Percentiles rank a stretch among this genome's conserved stretches.
phyloP scores from a whole-genome alignment of 2,888 invertebrate genomes.

The Scaptomyza polygonia region DNA sequence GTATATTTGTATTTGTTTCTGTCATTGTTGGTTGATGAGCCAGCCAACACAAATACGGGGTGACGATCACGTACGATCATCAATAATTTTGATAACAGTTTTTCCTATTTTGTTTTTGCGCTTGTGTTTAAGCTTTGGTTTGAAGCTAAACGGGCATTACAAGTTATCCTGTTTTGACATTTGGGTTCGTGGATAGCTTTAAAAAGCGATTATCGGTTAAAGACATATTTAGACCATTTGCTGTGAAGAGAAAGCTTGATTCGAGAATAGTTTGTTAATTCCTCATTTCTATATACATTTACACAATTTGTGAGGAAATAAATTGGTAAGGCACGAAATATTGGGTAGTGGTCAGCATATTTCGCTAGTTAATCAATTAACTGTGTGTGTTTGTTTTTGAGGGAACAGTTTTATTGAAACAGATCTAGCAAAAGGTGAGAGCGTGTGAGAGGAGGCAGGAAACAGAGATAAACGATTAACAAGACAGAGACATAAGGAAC shows the following conservation, averaged over 20 bases:
- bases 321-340: conserved; percentile 43
- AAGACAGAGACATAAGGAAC: conserved; percentile 62
- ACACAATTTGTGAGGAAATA: conserved; percentile 52
- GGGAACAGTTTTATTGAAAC: conserved; percentile 63
- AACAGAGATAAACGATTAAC: conserved; percentile 64
- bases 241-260: conserved; percentile 46
- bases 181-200: conserved; percentile 54
- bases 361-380: conserved; percentile 35
- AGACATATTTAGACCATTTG: conserved; percentile 18
- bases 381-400: conserved; percentile 42
- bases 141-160: conserved; percentile 40
- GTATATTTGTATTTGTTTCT: conserved; percentile 49
- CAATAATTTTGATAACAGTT: conserved; percentile 52
- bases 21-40: conserved; percentile 30
- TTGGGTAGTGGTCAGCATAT: conserved; percentile 45
- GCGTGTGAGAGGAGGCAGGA: conserved; percentile 71
- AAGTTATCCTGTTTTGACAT: conserved; percentile 32
- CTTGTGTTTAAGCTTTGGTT: conserved; percentile 39
- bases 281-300: conserved; percentile 70
- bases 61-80: conserved; percentile 36
- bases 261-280: conserved; percentile 45
- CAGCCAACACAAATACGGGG: conserved; percentile 19
- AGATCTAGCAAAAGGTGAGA: conserved; percentile 69
- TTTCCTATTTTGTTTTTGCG: conserved; percentile 57
- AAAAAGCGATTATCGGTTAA: conserved; percentile 30